A percentile compares a stretch with the other conserved stretches of the same genome.
These are phyloP conservation scores for Acronicta psi DNA, from an alignment of 2,888 invertebrate species.

Conservation along the genomic window DNA sequence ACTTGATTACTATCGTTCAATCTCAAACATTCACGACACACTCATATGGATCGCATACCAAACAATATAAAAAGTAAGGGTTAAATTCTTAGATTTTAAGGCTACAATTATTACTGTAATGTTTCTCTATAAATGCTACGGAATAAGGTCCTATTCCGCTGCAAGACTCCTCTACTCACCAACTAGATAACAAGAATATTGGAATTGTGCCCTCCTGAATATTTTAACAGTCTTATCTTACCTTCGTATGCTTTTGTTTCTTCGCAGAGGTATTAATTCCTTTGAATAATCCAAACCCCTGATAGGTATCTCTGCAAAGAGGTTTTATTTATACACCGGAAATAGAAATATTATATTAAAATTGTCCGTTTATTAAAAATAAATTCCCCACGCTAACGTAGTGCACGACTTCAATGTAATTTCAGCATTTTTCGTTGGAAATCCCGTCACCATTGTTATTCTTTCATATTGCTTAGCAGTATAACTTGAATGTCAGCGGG, in stretches of 20 bases:
- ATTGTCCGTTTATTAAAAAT: slow-evolving; percentile 5
- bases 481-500: slow-evolving; percentile 8
- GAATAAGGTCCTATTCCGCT: slow-evolving; percentile 32
- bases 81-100: no score
- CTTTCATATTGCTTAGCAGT: slow-evolving; percentile 11
- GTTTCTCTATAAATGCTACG: slow-evolving; percentile 3
- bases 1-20: no score
- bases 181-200: slow-evolving; percentile 67
- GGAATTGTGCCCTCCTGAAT: slow-evolving; percentile 65
- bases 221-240: slow-evolving; percentile 66
- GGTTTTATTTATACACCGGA: slow-evolving; percentile 24
- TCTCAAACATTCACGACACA: no score
- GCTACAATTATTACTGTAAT: no score
- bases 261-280: slow-evolving; percentile 65
- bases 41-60: no score
- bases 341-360: neutral
- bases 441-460: slow-evolving; percentile 13
- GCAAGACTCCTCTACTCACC: slow-evolving; percentile 42
- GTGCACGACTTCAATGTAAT: slow-evolving; percentile 7
- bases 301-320: slow-evolving; percentile 57
- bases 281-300: slow-evolving; percentile 63
- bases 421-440: slow-evolving; percentile 14
- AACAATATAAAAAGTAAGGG: no score
- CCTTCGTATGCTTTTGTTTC: slow-evolving; percentile 62
- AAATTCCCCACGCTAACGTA: neutral